A percentile compares a stretch with the other conserved stretches of the same genome.
These are phyloP conservation scores for Oreochromis tanganicae DNA, from an alignment of 2,113 vertebrate genomes.

Conservation along the genomic window DNA sequence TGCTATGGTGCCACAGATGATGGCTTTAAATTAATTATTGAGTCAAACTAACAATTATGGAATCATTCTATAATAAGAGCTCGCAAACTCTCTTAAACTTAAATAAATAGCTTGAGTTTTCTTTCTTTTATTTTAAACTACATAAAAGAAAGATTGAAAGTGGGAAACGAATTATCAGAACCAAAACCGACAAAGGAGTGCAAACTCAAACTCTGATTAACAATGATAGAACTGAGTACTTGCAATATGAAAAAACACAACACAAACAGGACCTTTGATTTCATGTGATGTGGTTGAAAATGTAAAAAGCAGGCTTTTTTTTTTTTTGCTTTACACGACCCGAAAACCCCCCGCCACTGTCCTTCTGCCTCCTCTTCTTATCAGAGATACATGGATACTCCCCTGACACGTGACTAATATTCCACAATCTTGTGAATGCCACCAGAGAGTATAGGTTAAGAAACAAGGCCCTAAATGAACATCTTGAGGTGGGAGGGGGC, in stretches of 20 bases:
- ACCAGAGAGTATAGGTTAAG: constrained; percentile 1
- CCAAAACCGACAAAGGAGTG: background rate
- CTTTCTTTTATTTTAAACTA: background rate
- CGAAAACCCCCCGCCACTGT: background rate
- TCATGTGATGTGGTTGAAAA: background rate
- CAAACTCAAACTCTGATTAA: background rate
- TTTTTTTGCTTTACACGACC: background rate
- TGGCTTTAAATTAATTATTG: background rate
- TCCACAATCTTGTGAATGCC: constrained; percentile 16
- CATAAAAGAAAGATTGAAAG: background rate
- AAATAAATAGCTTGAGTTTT: background rate
- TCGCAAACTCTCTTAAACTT: background rate
- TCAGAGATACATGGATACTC: background rate
- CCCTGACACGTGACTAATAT: background rate
- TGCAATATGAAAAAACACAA: background rate
- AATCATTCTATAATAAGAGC: background rate
- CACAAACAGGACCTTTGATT: background rate
- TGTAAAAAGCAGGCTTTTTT: background rate
- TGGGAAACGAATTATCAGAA: background rate
- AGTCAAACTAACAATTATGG: background rate
- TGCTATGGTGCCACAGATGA: background rate
- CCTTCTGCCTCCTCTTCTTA: background rate
- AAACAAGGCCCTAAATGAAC: background rate
- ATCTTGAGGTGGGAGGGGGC: background rate
- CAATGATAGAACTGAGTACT: background rate